Evolutionary conservation across 2,888 invertebrate genomes (phyloP).

Genomic region (Luperina testacea): DNA sequence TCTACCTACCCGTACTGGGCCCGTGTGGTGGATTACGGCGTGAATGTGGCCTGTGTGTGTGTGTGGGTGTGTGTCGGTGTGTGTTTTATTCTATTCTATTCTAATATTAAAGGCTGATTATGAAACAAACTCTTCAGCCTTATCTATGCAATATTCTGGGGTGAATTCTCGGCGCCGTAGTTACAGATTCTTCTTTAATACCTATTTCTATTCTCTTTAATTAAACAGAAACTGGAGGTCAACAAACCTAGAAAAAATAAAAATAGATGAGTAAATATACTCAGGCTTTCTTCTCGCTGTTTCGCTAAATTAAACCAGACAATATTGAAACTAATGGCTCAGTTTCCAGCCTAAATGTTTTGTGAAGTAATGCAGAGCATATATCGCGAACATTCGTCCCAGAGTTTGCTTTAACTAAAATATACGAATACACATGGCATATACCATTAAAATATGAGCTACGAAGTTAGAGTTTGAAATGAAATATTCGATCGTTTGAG

Average conservation of each 20-base stretch:
- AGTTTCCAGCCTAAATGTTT: constrained; percentile 56
- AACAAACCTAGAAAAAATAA: constrained; percentile 2
- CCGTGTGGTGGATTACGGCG: neutral
- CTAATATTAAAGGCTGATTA: neutral
- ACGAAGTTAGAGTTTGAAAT: constrained; percentile 35
- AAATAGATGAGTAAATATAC: constrained; percentile 18
- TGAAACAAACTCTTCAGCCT: neutral
- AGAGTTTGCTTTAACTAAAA: constrained; percentile 56
- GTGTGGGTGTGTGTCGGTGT: too few species aligned
- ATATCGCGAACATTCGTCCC: constrained; percentile 52
- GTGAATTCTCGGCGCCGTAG: neutral
- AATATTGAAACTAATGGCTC: constrained; percentile 51
- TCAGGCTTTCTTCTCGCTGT: constrained; percentile 13
- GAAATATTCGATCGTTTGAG: neutral
- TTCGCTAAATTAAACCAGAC: constrained; percentile 41
- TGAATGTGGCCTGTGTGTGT: too few species aligned
- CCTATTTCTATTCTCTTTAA: constrained; percentile 6
- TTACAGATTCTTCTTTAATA: constrained; percentile 1
- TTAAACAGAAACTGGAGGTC: constrained; percentile 4
- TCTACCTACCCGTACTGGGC: neutral
- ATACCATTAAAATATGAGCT: constrained; percentile 54
- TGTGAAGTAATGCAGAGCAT: constrained; percentile 36
- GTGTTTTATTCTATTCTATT: too few species aligned
- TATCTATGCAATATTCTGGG: neutral
- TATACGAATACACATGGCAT: constrained; percentile 59